Base-by-base conservation (phyloP, 2,797 vertebrate species). In the Melanotaenia parkinsoni region DNA sequence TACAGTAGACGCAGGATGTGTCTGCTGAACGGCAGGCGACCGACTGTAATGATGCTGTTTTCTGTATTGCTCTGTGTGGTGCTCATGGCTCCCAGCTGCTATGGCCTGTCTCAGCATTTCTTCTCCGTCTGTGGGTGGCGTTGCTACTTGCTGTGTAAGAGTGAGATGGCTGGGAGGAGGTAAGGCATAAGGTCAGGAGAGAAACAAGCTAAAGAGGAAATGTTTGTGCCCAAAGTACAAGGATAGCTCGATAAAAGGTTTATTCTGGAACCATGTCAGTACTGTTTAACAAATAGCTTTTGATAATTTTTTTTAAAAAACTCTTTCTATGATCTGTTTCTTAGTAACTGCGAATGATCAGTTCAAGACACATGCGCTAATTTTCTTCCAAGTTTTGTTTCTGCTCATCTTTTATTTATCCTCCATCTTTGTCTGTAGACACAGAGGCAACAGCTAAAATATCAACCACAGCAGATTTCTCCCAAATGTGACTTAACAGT, bases 1-100 rank as follows among this genome's bases (percentile, higher is more conserved):
- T 80, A 64, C 5, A 10, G 65, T 51, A 79, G 72, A 85, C 80
- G 3, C 74, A 13, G 76, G 72, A 74, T 70, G 71, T 51, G 80
- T 78, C 70, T 66, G 82, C 75, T 77, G 77, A 88, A 78, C 80
- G 58, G 77, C 67, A 72, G 88, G 87, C 72, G 77, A 86, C 66
- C 77, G 20, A 60, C 66, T 11, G 51, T 89, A 87, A 92, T 88
- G 86, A 90, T 80, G 77, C 84, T 22, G 66, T 70, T 79, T 74
- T 86, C 66, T 13, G 62, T 33, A 74, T 59, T 14, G 50, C 80
- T 77, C 85, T 45, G 85, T 35, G 45, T 77, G 85, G 63, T 63
- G 74, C 69, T 70, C 32, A 0, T 20, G 63, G 63, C 78, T 57
- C 38, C 80, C 78, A 10, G 74, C 88, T 72, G 80, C 69, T 68